Evolutionary conservation across 2,797 vertebrate genomes (phyloP).

Genomic region (Channallabes apus): DNA sequence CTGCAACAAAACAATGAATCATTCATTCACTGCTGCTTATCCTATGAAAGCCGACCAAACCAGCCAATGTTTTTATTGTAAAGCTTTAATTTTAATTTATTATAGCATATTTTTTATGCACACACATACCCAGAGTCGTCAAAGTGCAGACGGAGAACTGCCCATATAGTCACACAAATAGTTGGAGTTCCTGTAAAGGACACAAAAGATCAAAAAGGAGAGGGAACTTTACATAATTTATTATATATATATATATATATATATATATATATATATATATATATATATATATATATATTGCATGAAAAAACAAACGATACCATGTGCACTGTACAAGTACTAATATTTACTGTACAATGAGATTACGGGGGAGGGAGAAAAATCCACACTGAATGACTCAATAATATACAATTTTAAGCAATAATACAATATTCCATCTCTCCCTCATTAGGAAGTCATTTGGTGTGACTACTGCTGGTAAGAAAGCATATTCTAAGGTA

Average conservation of each 20-base stretch:
- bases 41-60: not conserved
- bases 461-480: not conserved
- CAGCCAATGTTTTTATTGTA: not conserved
- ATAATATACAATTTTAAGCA: not conserved
- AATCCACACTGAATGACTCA: not conserved
- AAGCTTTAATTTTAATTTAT: too few species aligned
- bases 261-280: too few species aligned
- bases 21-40: too few species aligned
- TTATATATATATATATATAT: too few species aligned
- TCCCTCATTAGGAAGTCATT: not conserved
- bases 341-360: not conserved
- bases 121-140: constrained; percentile 83
- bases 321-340: not conserved
- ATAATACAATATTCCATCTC: not conserved
- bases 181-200: constrained; percentile 86
- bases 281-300: not conserved
- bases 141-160: constrained; percentile 89
- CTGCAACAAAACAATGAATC: constrained; percentile 64
- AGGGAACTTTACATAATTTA: not conserved
- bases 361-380: not conserved
- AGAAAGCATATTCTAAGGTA: not conserved
- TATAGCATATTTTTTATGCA: too few species aligned
- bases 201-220: not conserved
- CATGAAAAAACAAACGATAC: not conserved
- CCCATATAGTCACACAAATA: constrained; percentile 94